Evolutionary conservation across 2,888 invertebrate genomes (phyloP).

Genomic region (Hirtodrosophila duncani): DNA sequence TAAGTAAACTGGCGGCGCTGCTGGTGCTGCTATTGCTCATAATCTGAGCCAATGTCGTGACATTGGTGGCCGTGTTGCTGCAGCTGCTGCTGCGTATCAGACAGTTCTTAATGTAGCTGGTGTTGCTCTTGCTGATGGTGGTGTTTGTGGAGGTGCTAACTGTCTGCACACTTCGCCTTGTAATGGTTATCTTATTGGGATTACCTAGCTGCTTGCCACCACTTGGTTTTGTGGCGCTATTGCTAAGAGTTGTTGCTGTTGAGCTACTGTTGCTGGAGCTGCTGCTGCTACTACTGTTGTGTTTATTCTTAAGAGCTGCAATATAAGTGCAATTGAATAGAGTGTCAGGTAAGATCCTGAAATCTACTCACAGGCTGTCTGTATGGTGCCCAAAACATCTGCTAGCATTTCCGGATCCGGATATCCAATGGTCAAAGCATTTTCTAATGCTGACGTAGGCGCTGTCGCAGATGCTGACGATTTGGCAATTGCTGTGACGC

Average conservation of each 20-base stretch:
- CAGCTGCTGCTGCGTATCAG: constrained; percentile 75
- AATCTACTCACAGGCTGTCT: constrained; percentile 78
- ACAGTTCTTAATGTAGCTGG: constrained; percentile 74
- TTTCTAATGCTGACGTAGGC: constrained; percentile 78
- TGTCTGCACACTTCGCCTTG: constrained; percentile 57
- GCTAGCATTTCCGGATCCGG: constrained; percentile 87
- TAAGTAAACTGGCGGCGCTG: constrained; percentile 63
- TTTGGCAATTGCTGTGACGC: constrained; percentile 37
- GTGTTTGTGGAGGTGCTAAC: constrained; percentile 54
- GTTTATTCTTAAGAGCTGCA: constrained; percentile 66
- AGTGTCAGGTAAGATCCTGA: too few relatives aligned
- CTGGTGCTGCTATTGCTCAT: constrained; percentile 75
- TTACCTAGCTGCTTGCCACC: constrained; percentile 39
- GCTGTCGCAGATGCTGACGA: constrained; percentile 38
- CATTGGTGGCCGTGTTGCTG: constrained; percentile 74
- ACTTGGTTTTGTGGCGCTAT: constrained; percentile 28
- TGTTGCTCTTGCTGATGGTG: constrained; percentile 56
- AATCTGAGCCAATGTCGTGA: constrained; percentile 74
- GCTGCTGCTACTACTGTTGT: constrained; percentile 24
- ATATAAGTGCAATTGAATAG: not conserved
- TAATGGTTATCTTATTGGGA: constrained; percentile 61
- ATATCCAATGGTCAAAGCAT: constrained; percentile 84
- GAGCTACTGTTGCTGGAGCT: constrained; percentile 19
- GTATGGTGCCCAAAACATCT: constrained; percentile 84
- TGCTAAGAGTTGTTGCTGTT: constrained; percentile 40